Evolutionary conservation across 2,888 invertebrate genomes (phyloP).

Genomic region (Tipula unca): DNA sequence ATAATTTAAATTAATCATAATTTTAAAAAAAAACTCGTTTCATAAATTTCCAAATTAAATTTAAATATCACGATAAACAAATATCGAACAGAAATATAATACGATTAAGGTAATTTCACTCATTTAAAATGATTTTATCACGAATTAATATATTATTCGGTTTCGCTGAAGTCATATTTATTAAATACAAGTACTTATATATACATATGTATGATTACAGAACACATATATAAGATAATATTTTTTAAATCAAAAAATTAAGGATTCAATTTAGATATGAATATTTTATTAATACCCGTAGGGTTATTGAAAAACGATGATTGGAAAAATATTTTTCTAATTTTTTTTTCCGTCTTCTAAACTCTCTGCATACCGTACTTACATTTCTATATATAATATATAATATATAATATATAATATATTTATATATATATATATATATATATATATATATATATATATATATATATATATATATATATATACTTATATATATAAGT

Average conservation of each 20-base stretch:
- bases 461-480: too few species aligned
- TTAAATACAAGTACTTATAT: neutral
- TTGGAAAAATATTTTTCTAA: constrained; percentile 8
- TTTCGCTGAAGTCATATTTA: neutral
- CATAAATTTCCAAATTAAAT: neutral
- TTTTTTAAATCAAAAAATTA: constrained; percentile 10
- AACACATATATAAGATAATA: neutral
- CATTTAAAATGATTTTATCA: constrained; percentile 8
- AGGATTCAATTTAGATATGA: constrained; percentile 14
- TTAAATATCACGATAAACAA: neutral
- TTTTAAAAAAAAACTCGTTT: neutral
- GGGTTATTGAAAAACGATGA: constrained; percentile 8
- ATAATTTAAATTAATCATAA: neutral
- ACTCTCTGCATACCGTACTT: neutral
- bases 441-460: too few species aligned
- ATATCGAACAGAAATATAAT: neutral
- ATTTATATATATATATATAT: too few species aligned
- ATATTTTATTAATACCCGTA: constrained; percentile 1
- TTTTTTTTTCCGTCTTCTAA: neutral
- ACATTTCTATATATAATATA: neutral
- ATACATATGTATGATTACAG: too few species aligned
- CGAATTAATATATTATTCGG: neutral
- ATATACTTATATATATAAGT: too few species aligned
- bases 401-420: neutral
- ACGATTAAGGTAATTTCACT: neutral